A percentile compares a stretch with the other conserved stretches of the same genome.
Conservation (phyloP, 2,797 vertebrate species). For the Yasuhikotakia modesta region DNA sequence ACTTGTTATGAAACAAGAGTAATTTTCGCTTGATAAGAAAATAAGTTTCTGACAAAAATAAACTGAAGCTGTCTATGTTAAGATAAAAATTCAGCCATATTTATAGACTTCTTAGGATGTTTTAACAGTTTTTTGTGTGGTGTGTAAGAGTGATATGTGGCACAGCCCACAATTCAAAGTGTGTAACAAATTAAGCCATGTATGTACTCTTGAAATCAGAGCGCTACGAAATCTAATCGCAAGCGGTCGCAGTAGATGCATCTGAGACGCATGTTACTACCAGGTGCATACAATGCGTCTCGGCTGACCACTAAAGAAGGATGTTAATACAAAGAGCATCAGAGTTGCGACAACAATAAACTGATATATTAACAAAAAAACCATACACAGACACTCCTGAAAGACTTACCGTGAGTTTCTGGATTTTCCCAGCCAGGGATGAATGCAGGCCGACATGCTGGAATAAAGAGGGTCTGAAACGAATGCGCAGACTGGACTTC, state of each 20-base stretch:
- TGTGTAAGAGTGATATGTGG: not conserved
- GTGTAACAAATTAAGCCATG: not conserved
- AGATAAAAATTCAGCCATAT: not conserved
- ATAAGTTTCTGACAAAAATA: no score
- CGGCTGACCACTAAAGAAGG: not conserved
- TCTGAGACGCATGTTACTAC: not conserved
- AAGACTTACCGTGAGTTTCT: conserved; percentile 90
- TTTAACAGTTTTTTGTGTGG: no score
- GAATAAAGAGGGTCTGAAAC: conserved; percentile 96
- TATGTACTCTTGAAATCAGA: not conserved
- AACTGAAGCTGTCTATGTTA: not conserved
- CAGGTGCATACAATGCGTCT: not conserved
- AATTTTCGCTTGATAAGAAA: no score
- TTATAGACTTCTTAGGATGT: not conserved
- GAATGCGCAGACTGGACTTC: conserved; percentile 93
- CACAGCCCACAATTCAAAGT: not conserved
- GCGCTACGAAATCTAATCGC: not conserved
- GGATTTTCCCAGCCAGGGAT: conserved; percentile 96
- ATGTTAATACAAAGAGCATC: not conserved
- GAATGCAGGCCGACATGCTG: conserved; percentile 98
- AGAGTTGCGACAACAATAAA: not conserved
- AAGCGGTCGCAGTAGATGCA: not conserved
- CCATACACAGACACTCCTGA: not conserved
- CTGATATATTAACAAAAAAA: not conserved
- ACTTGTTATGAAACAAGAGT: no score